Evolutionary conservation across 2,888 invertebrate genomes (phyloP), one percentile per base, ranked within the genome.

Genomic region (Crepidodera aurea): DNA sequence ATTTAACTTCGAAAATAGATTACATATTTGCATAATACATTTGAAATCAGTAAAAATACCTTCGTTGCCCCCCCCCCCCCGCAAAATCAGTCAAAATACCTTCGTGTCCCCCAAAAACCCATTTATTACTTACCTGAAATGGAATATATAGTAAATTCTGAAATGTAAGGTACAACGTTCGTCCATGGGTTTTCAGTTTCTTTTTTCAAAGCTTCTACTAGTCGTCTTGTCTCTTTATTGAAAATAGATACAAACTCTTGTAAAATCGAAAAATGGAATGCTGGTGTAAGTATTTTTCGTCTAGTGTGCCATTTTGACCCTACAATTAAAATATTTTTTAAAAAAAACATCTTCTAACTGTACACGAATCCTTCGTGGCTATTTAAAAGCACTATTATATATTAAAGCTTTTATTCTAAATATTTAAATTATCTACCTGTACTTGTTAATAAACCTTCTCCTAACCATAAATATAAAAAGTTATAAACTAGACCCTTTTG

Each of bases 81-180:
- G n/a, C n/a, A n/a, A n/a, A n/a, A n/a, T n/a, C n/a, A n/a, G n/a
- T n/a, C n/a, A n/a, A n/a, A n/a, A n/a, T n/a, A n/a, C n/a, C n/a
- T n/a, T n/a, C n/a, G n/a, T n/a, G n/a, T n/a, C n/a, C n/a, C n/a
- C n/a, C n/a, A n/a, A n/a, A n/a, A n/a, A n/a, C n/a, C n/a, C n/a
- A n/a, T 22, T 2, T 22, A 12, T 34, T 34, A 12, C 13, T 75
- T 77, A 85, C 86, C 85, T 70, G 84, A 84, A 46, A 87, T 85
- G 16, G 84, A 80, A 67, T 83, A 83, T 12, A 87, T 74, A 0
- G 86, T 83, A 71, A 83, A 84, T 16, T 82, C 76, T 1, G 83
- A 82, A 16, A 84, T 75, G 39, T 82, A 76, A 1, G 82, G 81
- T 51, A 82, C 75, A 6, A 86, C 76, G 70, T 86, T 79, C 13